Conservation (phyloP, 2,797 vertebrate species). For the Molothrus ater region DNA sequence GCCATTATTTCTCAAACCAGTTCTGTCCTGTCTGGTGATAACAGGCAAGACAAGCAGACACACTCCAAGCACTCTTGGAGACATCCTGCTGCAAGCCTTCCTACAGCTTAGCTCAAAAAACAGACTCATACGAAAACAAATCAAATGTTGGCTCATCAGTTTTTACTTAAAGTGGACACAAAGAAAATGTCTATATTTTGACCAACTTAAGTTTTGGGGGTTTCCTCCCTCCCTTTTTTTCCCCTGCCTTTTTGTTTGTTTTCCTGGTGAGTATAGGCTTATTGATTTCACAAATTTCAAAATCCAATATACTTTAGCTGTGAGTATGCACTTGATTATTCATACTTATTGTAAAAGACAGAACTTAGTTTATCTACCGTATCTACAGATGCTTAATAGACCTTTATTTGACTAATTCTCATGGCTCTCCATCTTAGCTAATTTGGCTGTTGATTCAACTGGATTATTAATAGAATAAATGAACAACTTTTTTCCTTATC, state of each 20-base stretch:
- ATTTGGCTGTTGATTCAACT: neutral
- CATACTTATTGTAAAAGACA: neutral
- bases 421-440: neutral
- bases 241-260: neutral
- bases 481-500: neutral
- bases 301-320: neutral
- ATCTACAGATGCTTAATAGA: neutral
- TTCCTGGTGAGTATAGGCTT: neutral
- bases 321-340: neutral
- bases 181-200: neutral
- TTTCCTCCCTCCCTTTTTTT: neutral
- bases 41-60: neutral
- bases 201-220: neutral
- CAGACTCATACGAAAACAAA: neutral
- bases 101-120: neutral
- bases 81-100: neutral
- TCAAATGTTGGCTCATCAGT: neutral
- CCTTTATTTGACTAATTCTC: neutral
- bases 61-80: neutral
- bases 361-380: neutral
- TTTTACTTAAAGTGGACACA: neutral
- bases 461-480: constrained; percentile 8
- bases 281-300: neutral
- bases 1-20: neutral
- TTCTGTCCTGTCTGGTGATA: neutral